phyloP scores from a whole-genome alignment of 1,140 invertebrate genomes.

The Pogonomyrmex barbatus region DNA sequence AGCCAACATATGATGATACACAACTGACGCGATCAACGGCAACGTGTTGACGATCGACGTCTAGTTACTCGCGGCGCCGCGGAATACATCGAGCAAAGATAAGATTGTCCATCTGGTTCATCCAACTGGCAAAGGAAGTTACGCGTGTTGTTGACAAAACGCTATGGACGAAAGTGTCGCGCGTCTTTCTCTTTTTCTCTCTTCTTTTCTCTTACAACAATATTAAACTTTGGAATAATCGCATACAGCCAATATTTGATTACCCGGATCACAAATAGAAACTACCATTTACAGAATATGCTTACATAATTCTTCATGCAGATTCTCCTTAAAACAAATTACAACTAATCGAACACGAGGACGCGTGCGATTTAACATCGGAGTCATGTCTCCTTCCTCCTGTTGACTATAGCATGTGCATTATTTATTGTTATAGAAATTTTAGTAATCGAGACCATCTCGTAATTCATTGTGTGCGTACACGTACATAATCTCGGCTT shows the following conservation, averaged over 20 bases:
- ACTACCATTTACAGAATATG: slow-evolving; percentile 47
- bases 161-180: slow-evolving; percentile 42
- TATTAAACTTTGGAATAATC: slow-evolving; percentile 67
- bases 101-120: background rate
- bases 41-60: slow-evolving; percentile 2
- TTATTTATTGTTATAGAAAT: slow-evolving; percentile 37
- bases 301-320: slow-evolving; percentile 34
- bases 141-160: slow-evolving; percentile 12
- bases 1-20: slow-evolving; percentile 50
- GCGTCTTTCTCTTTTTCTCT: slow-evolving; percentile 2
- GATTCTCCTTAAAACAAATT: slow-evolving; percentile 31
- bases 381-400: background rate
- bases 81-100: slow-evolving; percentile 17
- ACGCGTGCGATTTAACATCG: slow-evolving; percentile 49
- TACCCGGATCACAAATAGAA: slow-evolving; percentile 49
- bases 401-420: slow-evolving; percentile 25
- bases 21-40: slow-evolving; percentile 23
- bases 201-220: slow-evolving; percentile 4
- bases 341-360: slow-evolving; percentile 50
- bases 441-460: slow-evolving; percentile 5
- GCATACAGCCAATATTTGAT: slow-evolving; percentile 59
- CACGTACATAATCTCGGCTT: slow-evolving; percentile 46
- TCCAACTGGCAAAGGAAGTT: slow-evolving; percentile 1
- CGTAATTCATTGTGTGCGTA: slow-evolving; percentile 46
- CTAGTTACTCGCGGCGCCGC: slow-evolving; percentile 5